Evolutionary conservation across 2,888 invertebrate genomes (phyloP), one percentile per base, ranked within the genome.

Genomic region (Bombylius discolor): DNA sequence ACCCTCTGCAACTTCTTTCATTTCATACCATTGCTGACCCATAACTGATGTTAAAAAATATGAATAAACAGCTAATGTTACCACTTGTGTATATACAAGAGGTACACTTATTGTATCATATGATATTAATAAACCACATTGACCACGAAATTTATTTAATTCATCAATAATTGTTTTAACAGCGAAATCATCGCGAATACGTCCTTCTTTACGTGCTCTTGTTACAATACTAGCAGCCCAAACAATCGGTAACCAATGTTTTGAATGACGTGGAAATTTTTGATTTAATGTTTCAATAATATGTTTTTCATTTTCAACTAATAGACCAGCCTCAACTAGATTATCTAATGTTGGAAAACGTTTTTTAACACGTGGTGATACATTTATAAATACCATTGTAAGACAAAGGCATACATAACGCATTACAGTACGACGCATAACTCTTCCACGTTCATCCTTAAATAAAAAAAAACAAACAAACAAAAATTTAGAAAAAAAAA

Each of bases 221-320:
- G 91, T 91, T 58, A 92, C 86, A 64, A 93, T 91, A 71, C 89
- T 89, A 2, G 90, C 84, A 1, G 91, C 91, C 93, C 93, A 93
- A 12, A 91, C 89, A 60, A 93, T 87, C 9, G 93, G 92, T 65
- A 93, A 64, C 91, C 91, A 93, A 72, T 91, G 91, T 68, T 92
- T 92, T 12, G 89, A 85, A 57, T 89, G 87, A 57, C 87, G 83
- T 0, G 90, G 90, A 68, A 89, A 90, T 67, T 89, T 88, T 49
- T 78, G 74, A 69, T 91, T 87, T 65, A 93, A 76, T 65, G 85
- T 82, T 56, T 85, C 82, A 59, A 93, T 83, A 61, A 92, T 89
- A 47, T 76, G 75, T 64, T 84, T 82, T 70, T 93, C 93, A 67
- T 89, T 92, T 59, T 88, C 85, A 56, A 87, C 79, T 47, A 93